A percentile compares a stretch with the other conserved stretches of the same genome.
Evolutionary conservation across 64 coral and sea anemone genomes (phyloP).

Genomic region (Orbicella faveolata): DNA sequence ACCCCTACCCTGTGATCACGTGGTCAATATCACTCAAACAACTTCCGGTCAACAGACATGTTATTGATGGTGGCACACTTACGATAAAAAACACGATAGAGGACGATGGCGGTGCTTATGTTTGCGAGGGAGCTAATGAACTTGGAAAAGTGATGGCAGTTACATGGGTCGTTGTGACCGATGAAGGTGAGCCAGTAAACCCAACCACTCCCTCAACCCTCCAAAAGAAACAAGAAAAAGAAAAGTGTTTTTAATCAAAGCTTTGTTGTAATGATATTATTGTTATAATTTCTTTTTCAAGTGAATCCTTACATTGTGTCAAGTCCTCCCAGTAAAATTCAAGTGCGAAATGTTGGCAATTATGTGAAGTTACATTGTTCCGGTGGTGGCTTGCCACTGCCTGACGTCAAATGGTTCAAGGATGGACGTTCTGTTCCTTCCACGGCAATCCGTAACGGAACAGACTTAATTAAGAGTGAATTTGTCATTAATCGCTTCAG

Average conservation of each 20-base stretch:
- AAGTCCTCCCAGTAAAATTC: not conserved
- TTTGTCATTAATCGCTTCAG: not conserved
- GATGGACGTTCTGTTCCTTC: not conserved
- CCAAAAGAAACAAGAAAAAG: not conserved
- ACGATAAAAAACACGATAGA: slow-evolving; percentile 47
- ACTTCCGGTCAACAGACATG: slow-evolving; percentile 14
- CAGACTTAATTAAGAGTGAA: not conserved
- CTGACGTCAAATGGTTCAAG: not conserved
- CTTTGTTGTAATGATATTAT: not conserved
- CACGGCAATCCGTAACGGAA: not conserved
- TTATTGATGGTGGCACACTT: slow-evolving; percentile 31
- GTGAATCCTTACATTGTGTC: not conserved
- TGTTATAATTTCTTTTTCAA: not conserved
- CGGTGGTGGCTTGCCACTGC: not conserved
- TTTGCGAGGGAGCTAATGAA: slow-evolving; percentile 58
- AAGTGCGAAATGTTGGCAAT: not conserved
- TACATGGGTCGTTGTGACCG: slow-evolving; percentile 30
- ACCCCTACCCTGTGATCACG: slow-evolving; percentile 36
- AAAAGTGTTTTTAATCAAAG: not conserved
- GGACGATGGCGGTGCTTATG: slow-evolving; percentile 11
- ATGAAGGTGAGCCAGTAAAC: slow-evolving; percentile 25
- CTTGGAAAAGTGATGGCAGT: slow-evolving; percentile 30
- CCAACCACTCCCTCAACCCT: not conserved
- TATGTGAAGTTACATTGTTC: not conserved
- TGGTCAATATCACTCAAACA: slow-evolving; percentile 29